Evolutionary conservation across 1,140 invertebrate species (phyloP), one percentile per base, ranked within the genome.

Genomic region (Orussus abietinus): DNA sequence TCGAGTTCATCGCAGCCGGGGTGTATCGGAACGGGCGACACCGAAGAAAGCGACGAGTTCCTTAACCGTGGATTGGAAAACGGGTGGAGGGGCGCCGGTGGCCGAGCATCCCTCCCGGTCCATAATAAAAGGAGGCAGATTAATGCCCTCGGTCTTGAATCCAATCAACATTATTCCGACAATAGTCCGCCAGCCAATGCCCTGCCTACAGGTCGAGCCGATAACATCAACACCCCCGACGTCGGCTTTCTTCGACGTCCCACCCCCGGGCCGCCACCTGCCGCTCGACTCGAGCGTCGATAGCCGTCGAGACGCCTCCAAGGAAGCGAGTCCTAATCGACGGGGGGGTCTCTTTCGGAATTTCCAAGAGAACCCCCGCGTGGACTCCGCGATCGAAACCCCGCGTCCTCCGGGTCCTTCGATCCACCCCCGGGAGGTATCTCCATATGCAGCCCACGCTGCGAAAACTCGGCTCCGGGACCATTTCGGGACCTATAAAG

Each of bases 101-200:
- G 26, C 19, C 17, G 29, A 46, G 31, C 21, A 12, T 28, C 38
- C 29, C 28, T 30, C 41, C 32, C 25, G 32, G 28, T 36, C 51
- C 53, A 68, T 70, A 71, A 71, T 66, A 69, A 69, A 68, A 66
- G 66, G 62, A 67, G 64, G 66, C 66, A 69, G 65, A 69, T 69
- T 71, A 71, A 71, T 71, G 65, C 64, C 55, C 55, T 61, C 58
- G 57, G 64, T 67, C 66, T 69, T 69, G 69, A 72, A 69, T 69
- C 66, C 66, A 72, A 72, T 69, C 69, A 72, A 60, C 68, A 69
- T 72, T 69, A 69, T 59, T 69, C 62, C 57, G 59, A 71, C 65
- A 69, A 71, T 71, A 67, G 66, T 64, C 60, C 51, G 50, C 59
- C 64, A 69, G 63, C 65, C 66, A 69, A 72, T 72, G 64, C 59